Percentiles rank a stretch among this genome's conserved stretches.
Conservation (phyloP, 2,113 vertebrate genomes). For the Fregetta grallaria region DNA sequence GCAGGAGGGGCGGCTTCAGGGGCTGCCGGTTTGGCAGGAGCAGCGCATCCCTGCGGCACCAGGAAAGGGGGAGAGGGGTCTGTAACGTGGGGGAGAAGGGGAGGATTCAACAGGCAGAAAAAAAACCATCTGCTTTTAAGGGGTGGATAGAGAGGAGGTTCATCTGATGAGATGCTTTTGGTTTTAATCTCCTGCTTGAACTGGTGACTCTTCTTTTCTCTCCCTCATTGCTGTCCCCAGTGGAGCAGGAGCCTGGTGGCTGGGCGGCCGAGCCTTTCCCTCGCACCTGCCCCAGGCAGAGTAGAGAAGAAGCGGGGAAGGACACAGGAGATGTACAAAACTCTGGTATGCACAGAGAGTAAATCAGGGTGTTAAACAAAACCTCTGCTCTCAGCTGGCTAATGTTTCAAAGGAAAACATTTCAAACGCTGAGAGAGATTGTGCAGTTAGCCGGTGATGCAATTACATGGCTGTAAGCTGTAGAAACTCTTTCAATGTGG, state of each 20-base stretch:
- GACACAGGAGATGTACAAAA: neutral
- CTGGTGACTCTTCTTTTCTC: neutral
- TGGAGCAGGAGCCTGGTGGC: rapidly evolving
- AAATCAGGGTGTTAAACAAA: conserved; percentile 54
- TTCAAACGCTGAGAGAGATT: conserved; percentile 54
- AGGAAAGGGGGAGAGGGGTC: neutral
- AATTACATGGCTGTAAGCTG: conserved; percentile 73
- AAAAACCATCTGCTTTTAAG: neutral
- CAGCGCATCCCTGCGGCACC: neutral
- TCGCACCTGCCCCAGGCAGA: neutral
- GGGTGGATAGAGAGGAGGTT: neutral
- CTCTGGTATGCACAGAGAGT: neutral
- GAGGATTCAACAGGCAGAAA: neutral
- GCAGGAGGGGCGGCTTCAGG: neutral
- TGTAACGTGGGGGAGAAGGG: rapidly evolving
- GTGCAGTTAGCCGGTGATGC: conserved; percentile 64
- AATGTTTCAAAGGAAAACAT: conserved; percentile 71
- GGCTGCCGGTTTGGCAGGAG: no score
- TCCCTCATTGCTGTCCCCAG: neutral
- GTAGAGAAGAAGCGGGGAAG: neutral
- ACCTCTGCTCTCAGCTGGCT: conserved; percentile 56
- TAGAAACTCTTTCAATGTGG: conserved; percentile 68
- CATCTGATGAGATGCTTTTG: neutral
- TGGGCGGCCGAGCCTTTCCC: rapidly evolving
- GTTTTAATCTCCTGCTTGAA: neutral